These are phyloP conservation scores for Hylyphantes graminicola DNA, from an alignment of 1,140 invertebrate genomes.

Conservation along the genomic window DNA sequence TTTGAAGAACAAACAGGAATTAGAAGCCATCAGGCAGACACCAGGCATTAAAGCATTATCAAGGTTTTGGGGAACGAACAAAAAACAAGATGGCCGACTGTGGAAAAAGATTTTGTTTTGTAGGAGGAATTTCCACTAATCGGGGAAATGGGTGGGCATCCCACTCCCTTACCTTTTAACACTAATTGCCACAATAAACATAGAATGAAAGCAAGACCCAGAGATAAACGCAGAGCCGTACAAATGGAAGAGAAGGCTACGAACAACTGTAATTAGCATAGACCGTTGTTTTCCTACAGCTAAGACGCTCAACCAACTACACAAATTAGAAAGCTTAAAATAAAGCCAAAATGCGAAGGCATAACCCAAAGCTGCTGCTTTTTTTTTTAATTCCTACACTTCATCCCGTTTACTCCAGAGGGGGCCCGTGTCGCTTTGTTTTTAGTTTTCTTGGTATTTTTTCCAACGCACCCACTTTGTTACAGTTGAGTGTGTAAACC, in stretches of 20 bases:
- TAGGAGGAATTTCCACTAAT: slow-evolving; percentile 56
- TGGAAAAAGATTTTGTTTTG: slow-evolving; percentile 37
- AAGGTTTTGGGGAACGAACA: slow-evolving; percentile 34
- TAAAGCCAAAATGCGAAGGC: slow-evolving; percentile 59
- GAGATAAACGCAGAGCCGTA: slow-evolving; percentile 58
- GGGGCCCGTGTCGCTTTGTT: slow-evolving; percentile 32
- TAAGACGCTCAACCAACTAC: slow-evolving; percentile 55
- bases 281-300: slow-evolving; percentile 57
- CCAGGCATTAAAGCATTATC: slow-evolving; percentile 56
- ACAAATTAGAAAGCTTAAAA: slow-evolving; percentile 61
- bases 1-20: slow-evolving; percentile 58
- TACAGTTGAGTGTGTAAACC: slow-evolving; percentile 49
- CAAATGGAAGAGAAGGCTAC: slow-evolving; percentile 53
- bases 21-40: slow-evolving; percentile 57
- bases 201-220: slow-evolving; percentile 58
- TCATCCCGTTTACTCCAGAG: slow-evolving; percentile 54
- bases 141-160: slow-evolving; percentile 44
- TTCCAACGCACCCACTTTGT: slow-evolving; percentile 52
- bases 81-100: slow-evolving; percentile 47
- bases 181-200: slow-evolving; percentile 61
- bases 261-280: slow-evolving; percentile 60
- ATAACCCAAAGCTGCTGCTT: slow-evolving; percentile 30
- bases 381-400: slow-evolving; percentile 56
- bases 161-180: slow-evolving; percentile 56
- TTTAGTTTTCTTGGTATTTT: slow-evolving; percentile 22